Percentiles rank a stretch among this genome's conserved stretches.
Evolutionary conservation across 2,113 vertebrate species (phyloP).

Genomic region (Phalacrocorax brasilianus): DNA sequence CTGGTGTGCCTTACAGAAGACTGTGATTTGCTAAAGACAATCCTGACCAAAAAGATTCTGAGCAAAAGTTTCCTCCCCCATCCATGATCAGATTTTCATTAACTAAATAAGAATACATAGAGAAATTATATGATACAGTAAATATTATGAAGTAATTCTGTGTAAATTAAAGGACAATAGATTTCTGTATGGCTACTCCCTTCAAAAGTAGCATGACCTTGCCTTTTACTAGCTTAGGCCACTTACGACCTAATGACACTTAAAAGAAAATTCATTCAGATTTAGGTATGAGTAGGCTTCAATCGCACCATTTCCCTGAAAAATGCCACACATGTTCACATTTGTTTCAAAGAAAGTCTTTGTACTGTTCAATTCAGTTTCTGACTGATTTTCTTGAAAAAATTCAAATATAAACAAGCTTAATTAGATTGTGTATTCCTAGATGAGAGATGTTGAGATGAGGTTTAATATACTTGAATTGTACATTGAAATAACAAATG

Average conservation of each 20-base stretch:
- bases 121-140: neutral
- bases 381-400: neutral
- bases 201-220: neutral
- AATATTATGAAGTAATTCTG: neutral
- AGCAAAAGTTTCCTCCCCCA: neutral
- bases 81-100: neutral
- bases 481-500: neutral
- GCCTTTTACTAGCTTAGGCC: neutral
- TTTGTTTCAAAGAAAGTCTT: neutral
- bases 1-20: neutral
- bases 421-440: neutral
- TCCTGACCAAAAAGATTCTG: neutral
- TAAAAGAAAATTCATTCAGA: neutral
- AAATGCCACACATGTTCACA: neutral
- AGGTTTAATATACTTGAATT: neutral
- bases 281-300: neutral
- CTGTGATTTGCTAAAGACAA: neutral
- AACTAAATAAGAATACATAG: neutral
- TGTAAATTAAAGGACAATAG: neutral
- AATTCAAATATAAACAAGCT: neutral
- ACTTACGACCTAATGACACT: neutral
- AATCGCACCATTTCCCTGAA: neutral
- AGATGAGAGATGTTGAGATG: neutral
- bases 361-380: neutral
- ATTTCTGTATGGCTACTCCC: neutral